phyloP scores from a whole-genome alignment of 2,888 invertebrate genomes.

The Cataglyphis altisquamis region DNA sequence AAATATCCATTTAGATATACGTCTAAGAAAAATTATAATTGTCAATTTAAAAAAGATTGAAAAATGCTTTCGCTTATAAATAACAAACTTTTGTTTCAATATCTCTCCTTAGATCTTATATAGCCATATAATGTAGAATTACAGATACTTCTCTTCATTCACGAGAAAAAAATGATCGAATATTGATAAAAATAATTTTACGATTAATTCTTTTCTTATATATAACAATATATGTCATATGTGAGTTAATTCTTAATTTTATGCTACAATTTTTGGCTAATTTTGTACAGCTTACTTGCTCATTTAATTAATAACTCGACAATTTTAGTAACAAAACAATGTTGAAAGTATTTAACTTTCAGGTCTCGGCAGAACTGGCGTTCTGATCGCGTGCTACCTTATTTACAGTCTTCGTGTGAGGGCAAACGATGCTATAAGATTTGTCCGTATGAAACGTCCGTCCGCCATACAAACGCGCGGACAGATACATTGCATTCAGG shows the following conservation, averaged over 20 bases:
- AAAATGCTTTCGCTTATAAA: not conserved
- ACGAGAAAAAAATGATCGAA: not conserved
- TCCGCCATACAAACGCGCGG: conserved; percentile 94
- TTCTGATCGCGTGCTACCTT: conserved; percentile 94
- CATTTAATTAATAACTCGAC: not conserved
- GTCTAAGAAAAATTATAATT: not conserved
- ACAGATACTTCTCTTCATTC: not conserved
- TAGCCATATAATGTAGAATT: conserved; percentile 17
- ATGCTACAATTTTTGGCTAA: not conserved
- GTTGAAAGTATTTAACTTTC: conserved; percentile 58
- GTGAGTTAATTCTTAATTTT: not conserved
- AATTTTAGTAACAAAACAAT: conserved; percentile 26
- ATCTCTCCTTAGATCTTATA: conserved; percentile 21
- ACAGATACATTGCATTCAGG: conserved; percentile 93
- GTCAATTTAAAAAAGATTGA: not conserved
- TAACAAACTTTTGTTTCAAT: not conserved
- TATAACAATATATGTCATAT: not conserved
- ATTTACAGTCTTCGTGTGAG: conserved; percentile 92
- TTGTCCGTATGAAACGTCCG: conserved; percentile 92
- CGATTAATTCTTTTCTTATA: not conserved
- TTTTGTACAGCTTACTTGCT: not conserved
- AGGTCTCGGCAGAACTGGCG: conserved; percentile 95
- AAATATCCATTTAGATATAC: not conserved
- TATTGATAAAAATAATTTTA: not conserved
- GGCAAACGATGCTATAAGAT: conserved; percentile 93